These are phyloP conservation scores for Apocheima hispidaria DNA, from an alignment of 2,888 invertebrate species.

Conservation along the genomic window DNA sequence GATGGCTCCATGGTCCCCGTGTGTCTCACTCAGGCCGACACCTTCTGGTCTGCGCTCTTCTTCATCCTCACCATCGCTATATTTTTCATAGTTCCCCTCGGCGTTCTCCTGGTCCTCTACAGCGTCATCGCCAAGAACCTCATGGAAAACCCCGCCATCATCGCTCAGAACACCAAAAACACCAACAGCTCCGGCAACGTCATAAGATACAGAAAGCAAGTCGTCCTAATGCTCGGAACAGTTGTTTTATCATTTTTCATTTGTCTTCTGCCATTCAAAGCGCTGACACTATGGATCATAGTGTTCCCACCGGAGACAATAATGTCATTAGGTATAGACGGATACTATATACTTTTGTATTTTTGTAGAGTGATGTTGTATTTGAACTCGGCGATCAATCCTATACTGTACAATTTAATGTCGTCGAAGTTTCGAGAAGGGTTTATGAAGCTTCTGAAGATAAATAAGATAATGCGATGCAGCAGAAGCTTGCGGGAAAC, in stretches of 20 bases:
- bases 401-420: slow-evolving; percentile 96
- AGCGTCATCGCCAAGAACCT: slow-evolving; percentile 94
- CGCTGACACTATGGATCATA: slow-evolving; percentile 95
- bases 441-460: slow-evolving; percentile 88
- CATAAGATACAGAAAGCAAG: slow-evolving; percentile 91
- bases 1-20: slow-evolving; percentile 91
- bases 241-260: slow-evolving; percentile 96
- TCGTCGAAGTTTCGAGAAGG: slow-evolving; percentile 96
- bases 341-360: slow-evolving; percentile 93
- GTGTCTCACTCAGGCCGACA: slow-evolving; percentile 93
- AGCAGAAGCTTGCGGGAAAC: slow-evolving; percentile 78
- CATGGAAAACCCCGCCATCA: slow-evolving; percentile 92
- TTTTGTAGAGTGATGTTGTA: slow-evolving; percentile 95
- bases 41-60: slow-evolving; percentile 92
- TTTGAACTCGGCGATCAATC: slow-evolving; percentile 96
- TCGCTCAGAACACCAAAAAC: slow-evolving; percentile 86
- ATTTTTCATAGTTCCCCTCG: slow-evolving; percentile 94
- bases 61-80: slow-evolving; percentile 92
- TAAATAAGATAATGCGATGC: slow-evolving; percentile 78
- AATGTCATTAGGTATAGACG: slow-evolving; percentile 90
- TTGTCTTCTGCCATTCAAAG: slow-evolving; percentile 95
- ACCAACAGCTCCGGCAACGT: slow-evolving; percentile 83
- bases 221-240: slow-evolving; percentile 95
- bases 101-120: slow-evolving; percentile 93
- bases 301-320: slow-evolving; percentile 90